Evolutionary conservation across 2,888 invertebrate species (phyloP), one percentile per base, ranked within the genome.

Genomic region (Microchrysa polita): DNA sequence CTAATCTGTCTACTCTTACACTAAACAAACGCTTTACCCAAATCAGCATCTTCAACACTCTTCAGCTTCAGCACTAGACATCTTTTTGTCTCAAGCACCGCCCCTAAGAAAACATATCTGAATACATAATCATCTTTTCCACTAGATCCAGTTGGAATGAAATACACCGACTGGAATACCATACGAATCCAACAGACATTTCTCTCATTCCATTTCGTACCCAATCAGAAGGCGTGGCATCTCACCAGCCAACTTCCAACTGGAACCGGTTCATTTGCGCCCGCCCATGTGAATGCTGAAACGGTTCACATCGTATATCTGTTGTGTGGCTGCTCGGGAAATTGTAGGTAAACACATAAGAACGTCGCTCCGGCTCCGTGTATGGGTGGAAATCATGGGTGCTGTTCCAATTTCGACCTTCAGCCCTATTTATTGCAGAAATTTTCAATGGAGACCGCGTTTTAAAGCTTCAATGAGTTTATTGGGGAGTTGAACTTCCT

Each of bases 401-500:
- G 48, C 48, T 5, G 10, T 12, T n/a, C 10, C 48, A 4, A 12
- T 59, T 59, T 2, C 12, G 23, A 10, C n/a, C 27, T 59, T 23
- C 59, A 5, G 9, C 1, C 27, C 23, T 7, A 52, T n/a, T 2
- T 27, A 34, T 27, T 12, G 60, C 10, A 14, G 14, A 27, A 60
- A 14, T 2, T 44, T 65, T 4, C 5, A 22, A 44, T 16, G 60
- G 2, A 48, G 16, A n/a, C 48, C 4, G 27, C 61, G 10, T 65
- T 48, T 65, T n/a, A 16, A n/a, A 22, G 40, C 34, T 69, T 57
- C 40, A 4, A 57, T 2, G 57, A 40, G 23, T 40, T 18, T 20
- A 55, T 57, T 69, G 10, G 69, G 18, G 57, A 40, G 23, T 18
- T 20, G 5, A 55, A 57, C 12, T 57, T 34, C 34, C 69, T 1